Base-by-base conservation (phyloP, 2,113 vertebrate species). In the Dolichotis patagonum region DNA sequence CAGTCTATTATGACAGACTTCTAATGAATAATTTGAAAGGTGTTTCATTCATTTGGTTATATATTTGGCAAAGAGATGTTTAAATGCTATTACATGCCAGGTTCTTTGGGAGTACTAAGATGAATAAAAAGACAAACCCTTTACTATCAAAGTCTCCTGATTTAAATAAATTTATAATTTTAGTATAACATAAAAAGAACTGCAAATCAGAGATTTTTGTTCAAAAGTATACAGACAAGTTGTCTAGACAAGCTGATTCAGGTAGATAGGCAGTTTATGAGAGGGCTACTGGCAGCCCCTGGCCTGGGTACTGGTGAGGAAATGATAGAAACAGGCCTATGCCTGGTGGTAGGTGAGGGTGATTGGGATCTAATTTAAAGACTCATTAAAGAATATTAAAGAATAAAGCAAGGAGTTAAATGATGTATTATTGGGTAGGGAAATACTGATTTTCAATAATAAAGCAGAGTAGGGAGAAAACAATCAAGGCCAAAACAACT, bases 21-120 rank as follows among this genome's bases (percentile, higher is more conserved):
- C 28, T 88, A 83, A 83, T 80, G 43, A 65, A 46, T 96, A 95
- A 83, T 93, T 88, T 26, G 62, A 93, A 94, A 43, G 3, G 86
- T 62, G 67, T 77, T 88, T 85, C 9, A 89, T 90, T 95, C 35
- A 83, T 65, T 95, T 32, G 60, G 10, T 82, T 46, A 89, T 80
- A 90, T 54, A 83, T 62, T 93, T 58, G 75, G 52, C 20, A 96
- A 69, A 75, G 24, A 35, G 75, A 63, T 83, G 82, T 65, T 35
- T 92, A 63, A 95, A 78, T 49, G 38, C 88, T 96, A 0, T 83
- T 89, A 73, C 32, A 49, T 95, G 24, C n/a, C 20, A 5, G 67
- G 11, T 22, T 28, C 24, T 75, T 49, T 95, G n/a, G 17, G 32
- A 71, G 58, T 96, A 92, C 63, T 81, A 71, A 88, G 41, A 88